phyloP scores from a whole-genome alignment of 2,888 invertebrate genomes.

The Leptinotarsa haldemani region DNA sequence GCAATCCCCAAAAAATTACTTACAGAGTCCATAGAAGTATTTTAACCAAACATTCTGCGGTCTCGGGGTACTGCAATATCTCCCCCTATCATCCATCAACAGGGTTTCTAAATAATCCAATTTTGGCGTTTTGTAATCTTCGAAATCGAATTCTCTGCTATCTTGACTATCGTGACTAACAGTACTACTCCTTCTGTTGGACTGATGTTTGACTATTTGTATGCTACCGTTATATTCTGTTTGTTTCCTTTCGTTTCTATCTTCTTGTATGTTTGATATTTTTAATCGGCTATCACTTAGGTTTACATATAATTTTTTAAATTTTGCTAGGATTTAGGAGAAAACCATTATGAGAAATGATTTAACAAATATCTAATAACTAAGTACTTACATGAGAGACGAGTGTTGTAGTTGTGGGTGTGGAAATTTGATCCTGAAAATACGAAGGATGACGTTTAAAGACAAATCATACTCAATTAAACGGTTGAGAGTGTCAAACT shows the following conservation, averaged over 20 bases:
- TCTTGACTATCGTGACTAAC: conserved; percentile 19
- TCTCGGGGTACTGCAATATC: conserved; percentile 2
- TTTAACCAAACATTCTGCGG: conserved; percentile 27
- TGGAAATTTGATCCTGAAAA: conserved; percentile 28
- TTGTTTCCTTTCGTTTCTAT: not conserved
- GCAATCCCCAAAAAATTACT: not conserved
- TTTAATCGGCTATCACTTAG: conserved; percentile 29
- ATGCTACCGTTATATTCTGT: not conserved
- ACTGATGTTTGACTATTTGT: not conserved
- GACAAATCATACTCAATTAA: not conserved
- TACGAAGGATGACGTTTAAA: conserved; percentile 5
- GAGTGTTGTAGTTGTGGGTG: conserved; percentile 33
- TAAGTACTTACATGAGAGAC: conserved; percentile 31
- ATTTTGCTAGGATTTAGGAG: conserved; percentile 25
- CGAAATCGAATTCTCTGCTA: conserved; percentile 34
- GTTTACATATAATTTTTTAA: conserved; percentile 33
- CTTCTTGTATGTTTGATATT: not conserved
- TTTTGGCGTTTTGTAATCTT: conserved; percentile 2
- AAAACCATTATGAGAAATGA: not conserved
- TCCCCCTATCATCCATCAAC: conserved; percentile 16
- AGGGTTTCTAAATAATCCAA: not conserved
- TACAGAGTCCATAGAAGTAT: conserved; percentile 29
- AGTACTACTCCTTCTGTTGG: conserved; percentile 21
- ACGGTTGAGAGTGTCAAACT: too few relatives aligned
- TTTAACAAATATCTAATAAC: not conserved